Evolutionary conservation across 2,888 invertebrate genomes (phyloP), one percentile per base, ranked within the genome.

Genomic region (Thymelicus sylvestris): DNA sequence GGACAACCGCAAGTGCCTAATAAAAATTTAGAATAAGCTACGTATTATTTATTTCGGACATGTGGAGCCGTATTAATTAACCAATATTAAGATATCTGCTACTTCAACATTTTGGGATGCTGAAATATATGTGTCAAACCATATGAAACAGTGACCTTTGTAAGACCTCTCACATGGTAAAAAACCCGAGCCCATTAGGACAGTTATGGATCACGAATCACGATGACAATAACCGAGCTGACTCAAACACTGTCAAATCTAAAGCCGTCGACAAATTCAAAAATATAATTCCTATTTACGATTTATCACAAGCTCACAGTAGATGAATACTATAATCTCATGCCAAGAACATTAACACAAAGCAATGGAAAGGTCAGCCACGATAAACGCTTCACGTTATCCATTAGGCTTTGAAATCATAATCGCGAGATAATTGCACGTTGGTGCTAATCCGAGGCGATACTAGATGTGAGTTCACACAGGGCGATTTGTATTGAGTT

Each of bases 331-430:
- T 19, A 62, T 44, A 15, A 15, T 62, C 15, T 24, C 47, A 8
- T 38, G 48, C n/a, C 13, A 50, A 31, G 41, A 44, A 19, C 31
- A 15, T 31, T 39, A 63, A 12, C 44, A 44, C 60, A 61, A 7
- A 57, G 41, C 31, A 50, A 48, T 19, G 6, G 63, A 63, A 63
- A 63, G 63, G 63, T 63, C 63, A 63, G 63, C 10, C n/a, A 31
- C 48, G 19, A 38, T 31, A 63, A 63, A 63, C 31, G 48, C 50
- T 63, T 48, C n/a, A 38, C 31, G n/a, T 63, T 63, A 63, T 63
- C 48, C 63, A 63, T 48, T 62, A 62, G 47, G 62, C 44, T 62
- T 24, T 63, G 63, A 63, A 63, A 63, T 63, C 31, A 63, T 63
- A 48, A 63, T 63, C 63, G 50, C 31, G 31, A 38, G 48, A 48